phyloP scores from a whole-genome alignment of 1,140 invertebrate species.

The Drosophila micromelanica region DNA sequence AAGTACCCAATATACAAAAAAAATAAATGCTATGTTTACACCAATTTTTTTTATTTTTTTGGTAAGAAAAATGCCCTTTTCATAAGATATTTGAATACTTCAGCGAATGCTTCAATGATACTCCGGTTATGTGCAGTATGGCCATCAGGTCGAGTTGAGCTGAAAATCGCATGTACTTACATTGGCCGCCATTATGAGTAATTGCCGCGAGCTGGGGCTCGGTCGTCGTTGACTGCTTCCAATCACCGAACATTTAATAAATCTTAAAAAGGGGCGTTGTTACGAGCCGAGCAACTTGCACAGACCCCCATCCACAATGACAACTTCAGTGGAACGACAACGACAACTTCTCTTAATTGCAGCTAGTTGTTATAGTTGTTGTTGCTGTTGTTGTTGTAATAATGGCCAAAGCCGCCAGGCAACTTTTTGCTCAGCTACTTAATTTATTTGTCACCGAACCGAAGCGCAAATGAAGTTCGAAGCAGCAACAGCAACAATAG shows the following conservation, averaged over 20 bases:
- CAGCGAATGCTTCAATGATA: too few species aligned
- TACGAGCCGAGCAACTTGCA: conserved; percentile 19
- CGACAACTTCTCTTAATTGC: conserved; percentile 57
- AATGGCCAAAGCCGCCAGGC: conserved; percentile 52
- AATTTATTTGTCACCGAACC: conserved; percentile 81
- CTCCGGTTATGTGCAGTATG: too few species aligned
- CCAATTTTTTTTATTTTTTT: too few species aligned
- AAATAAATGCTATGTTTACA: too few species aligned
- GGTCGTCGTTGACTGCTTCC: conserved; percentile 40
- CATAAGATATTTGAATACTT: too few species aligned
- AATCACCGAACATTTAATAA: conserved; percentile 61
- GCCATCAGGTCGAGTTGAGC: too few species aligned
- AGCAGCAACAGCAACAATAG: conserved; percentile 52
- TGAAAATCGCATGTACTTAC: neutral
- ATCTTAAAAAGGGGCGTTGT: conserved; percentile 56
- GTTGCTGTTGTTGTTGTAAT: conserved; percentile 42
- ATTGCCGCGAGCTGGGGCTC: conserved; percentile 22
- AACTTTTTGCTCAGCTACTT: conserved; percentile 65
- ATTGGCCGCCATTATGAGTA: conserved; percentile 39
- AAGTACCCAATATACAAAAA: too few species aligned
- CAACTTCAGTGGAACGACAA: conserved; percentile 28
- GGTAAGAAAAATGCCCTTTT: too few species aligned
- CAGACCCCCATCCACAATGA: conserved; percentile 22
- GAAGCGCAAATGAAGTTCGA: conserved; percentile 81
- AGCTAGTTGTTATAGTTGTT: conserved; percentile 57